Conservation (phyloP, 1,140 invertebrate genomes). For the Magallana ariakensis region DNA sequence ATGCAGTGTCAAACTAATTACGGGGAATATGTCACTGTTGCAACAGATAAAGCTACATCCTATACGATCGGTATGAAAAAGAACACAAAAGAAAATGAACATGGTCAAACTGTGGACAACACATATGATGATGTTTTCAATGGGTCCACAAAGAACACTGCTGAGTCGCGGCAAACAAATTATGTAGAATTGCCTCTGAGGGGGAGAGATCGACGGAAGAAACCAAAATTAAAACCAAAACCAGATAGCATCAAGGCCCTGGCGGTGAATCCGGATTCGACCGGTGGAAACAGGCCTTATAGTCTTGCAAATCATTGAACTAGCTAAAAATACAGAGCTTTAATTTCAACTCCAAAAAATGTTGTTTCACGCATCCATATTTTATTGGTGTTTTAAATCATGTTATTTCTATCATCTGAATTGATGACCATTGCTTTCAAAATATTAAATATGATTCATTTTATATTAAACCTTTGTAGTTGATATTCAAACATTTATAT, state of each 20-base stretch:
- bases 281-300: background rate
- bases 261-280: background rate
- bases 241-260: background rate
- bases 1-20: background rate
- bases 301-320: background rate
- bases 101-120: background rate
- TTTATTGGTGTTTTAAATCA: too few species aligned
- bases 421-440: too few species aligned
- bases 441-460: too few species aligned
- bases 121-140: background rate
- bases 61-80: background rate
- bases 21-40: background rate
- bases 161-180: background rate
- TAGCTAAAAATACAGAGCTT: too few species aligned
- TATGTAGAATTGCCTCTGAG: background rate
- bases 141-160: too few species aligned
- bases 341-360: too few species aligned
- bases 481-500: too few species aligned
- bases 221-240: conserved; percentile 9
- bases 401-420: too few species aligned
- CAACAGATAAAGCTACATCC: background rate
- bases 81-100: background rate
- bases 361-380: too few species aligned
- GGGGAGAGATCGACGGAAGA: background rate
- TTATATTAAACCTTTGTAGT: too few species aligned